Evolutionary conservation across 2,113 vertebrate species (phyloP).

Genomic region (Myiopsitta monachus): DNA sequence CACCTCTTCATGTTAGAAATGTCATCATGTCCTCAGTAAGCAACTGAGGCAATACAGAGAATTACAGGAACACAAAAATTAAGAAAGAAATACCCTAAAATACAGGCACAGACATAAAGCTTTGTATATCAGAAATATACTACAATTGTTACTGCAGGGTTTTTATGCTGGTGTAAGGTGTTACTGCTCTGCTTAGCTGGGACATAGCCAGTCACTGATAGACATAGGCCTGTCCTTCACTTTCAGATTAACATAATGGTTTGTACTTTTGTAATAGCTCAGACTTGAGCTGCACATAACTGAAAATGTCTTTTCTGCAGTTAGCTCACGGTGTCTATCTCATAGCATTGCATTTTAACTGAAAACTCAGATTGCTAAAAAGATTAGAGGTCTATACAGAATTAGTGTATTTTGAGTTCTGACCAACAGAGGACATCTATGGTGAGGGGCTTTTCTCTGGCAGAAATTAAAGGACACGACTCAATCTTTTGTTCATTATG

Average conservation of each 20-base stretch:
- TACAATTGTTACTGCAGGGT: neutral
- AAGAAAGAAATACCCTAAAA: neutral
- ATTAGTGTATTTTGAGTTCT: neutral
- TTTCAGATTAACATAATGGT: neutral
- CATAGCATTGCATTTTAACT: neutral
- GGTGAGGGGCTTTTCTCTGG: neutral
- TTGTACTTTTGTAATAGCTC: neutral
- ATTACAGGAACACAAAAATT: neutral
- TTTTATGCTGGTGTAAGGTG: neutral
- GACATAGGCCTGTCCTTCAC: neutral
- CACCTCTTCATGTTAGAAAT: neutral
- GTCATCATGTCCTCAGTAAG: neutral
- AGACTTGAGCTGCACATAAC: neutral
- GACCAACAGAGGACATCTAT: accelerated
- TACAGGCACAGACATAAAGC: neutral
- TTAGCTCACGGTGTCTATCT: neutral
- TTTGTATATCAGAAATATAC: neutral
- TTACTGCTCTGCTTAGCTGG: neutral
- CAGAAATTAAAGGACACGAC: neutral
- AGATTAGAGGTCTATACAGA: accelerated
- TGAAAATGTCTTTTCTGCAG: neutral
- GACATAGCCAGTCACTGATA: neutral
- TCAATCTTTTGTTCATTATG: neutral
- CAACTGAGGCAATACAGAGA: neutral
- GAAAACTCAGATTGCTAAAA: neutral